phyloP scores from a whole-genome alignment of 2,797 vertebrate genomes.

The Sarcoramphus papa region DNA sequence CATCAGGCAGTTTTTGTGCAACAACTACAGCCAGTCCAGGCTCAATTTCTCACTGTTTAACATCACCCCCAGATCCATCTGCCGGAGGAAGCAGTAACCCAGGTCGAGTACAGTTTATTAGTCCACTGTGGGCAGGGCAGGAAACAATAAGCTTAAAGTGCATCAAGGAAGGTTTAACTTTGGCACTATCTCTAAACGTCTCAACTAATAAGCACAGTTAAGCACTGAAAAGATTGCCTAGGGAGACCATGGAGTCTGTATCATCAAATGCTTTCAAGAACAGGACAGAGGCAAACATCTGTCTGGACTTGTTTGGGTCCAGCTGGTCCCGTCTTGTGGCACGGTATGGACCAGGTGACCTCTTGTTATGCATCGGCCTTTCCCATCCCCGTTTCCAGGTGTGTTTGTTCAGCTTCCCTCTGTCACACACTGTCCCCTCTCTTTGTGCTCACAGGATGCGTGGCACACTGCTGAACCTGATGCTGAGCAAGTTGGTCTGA shows the following conservation, averaged over 20 bases:
- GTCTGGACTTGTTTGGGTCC: background rate
- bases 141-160: background rate
- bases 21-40: background rate
- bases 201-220: background rate
- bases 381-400: background rate
- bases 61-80: background rate
- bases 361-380: background rate
- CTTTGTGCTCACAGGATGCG: background rate
- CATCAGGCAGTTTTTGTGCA: background rate
- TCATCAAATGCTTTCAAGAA: background rate
- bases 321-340: background rate
- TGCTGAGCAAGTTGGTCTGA: background rate
- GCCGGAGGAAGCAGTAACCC: background rate
- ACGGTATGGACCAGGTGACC: background rate
- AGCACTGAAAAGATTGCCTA: background rate
- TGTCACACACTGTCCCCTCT: background rate
- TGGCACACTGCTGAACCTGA: background rate
- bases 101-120: background rate
- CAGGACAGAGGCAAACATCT: background rate
- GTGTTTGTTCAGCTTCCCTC: background rate
- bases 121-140: background rate
- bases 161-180: background rate
- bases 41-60: background rate
- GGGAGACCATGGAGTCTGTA: background rate
- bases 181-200: background rate